Percentiles rank a stretch among this genome's conserved stretches.
Evolutionary conservation across 2,113 vertebrate species (phyloP).

Genomic region (Xyrauchen texanus): DNA sequence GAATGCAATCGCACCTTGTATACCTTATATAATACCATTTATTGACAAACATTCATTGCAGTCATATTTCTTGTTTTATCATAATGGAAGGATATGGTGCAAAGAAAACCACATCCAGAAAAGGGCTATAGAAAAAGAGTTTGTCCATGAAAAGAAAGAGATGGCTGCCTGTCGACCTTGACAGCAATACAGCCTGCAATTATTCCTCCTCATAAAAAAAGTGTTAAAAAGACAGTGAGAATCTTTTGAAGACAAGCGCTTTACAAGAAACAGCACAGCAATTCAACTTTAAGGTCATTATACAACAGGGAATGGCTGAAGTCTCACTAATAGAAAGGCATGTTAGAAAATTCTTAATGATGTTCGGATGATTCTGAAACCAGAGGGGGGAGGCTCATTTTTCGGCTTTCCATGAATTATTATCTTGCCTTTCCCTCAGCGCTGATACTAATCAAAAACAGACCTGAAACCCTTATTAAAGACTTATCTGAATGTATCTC

Average conservation of each 20-base stretch:
- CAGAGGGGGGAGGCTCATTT: constrained; percentile 22
- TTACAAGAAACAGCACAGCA: background rate
- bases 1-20: no score
- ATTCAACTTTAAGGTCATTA: constrained; percentile 39
- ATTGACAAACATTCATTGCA: no score
- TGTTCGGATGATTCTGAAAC: constrained; percentile 46
- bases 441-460: constrained; percentile 50
- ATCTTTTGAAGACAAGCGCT: constrained; percentile 10
- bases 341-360: constrained; percentile 49
- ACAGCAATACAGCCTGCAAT: background rate
- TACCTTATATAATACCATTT: no score
- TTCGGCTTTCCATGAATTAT: constrained; percentile 31
- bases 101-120: background rate
- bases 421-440: constrained; percentile 33
- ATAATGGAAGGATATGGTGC: no score
- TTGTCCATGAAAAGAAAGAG: constrained; percentile 3
- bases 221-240: constrained; percentile 5
- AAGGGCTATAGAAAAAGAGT: background rate
- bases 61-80: no score
- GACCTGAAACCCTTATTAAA: constrained; percentile 44
- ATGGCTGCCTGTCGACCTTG: background rate
- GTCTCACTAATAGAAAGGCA: constrained; percentile 40
- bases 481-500: constrained; percentile 45
- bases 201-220: background rate
- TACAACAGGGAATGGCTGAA: constrained; percentile 25